Percentiles rank a stretch among this genome's conserved stretches.
These are phyloP conservation scores for Vespertilio murinus DNA, from an alignment of 2,797 vertebrate species.

Conservation along the genomic window DNA sequence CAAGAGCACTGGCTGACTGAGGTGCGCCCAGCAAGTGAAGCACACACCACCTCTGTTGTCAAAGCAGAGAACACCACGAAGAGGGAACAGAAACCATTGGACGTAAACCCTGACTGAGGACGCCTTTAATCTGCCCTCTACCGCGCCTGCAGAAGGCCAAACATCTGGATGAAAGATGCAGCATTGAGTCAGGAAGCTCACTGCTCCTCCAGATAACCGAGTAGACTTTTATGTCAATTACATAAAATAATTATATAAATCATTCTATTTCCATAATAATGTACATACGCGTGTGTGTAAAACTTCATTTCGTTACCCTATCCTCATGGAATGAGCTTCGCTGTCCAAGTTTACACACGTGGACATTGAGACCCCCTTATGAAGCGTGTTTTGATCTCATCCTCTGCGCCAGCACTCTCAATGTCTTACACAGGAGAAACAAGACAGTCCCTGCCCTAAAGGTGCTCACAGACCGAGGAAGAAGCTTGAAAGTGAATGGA, in stretches of 20 bases:
- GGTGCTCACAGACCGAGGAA: background rate
- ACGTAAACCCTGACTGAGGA: conserved; percentile 42
- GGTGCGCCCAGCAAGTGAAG: conserved; percentile 20
- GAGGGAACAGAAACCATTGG: conserved; percentile 39
- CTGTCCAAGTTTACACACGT: conserved; percentile 37
- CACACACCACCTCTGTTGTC: background rate
- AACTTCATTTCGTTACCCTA: background rate
- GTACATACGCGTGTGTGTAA: conserved; percentile 13
- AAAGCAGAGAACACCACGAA: conserved; percentile 45
- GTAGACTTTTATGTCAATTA: conserved; percentile 69
- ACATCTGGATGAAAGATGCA: conserved; percentile 75
- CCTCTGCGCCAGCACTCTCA: background rate
- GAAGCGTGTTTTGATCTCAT: background rate
- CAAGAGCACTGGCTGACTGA: background rate
- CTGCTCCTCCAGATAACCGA: conserved; percentile 60
- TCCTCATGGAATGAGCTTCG: conserved; percentile 15
- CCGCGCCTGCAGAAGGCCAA: conserved; percentile 58
- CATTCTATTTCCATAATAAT: conserved; percentile 45
- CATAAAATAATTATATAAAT: background rate
- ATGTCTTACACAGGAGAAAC: background rate
- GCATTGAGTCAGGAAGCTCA: conserved; percentile 19
- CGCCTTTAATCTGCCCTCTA: conserved; percentile 62
- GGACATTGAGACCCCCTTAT: background rate
- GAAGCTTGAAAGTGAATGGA: background rate
- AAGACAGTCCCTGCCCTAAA: background rate